phyloP scores from a whole-genome alignment of 1,140 invertebrate species.

The Drosophila aff. region DNA sequence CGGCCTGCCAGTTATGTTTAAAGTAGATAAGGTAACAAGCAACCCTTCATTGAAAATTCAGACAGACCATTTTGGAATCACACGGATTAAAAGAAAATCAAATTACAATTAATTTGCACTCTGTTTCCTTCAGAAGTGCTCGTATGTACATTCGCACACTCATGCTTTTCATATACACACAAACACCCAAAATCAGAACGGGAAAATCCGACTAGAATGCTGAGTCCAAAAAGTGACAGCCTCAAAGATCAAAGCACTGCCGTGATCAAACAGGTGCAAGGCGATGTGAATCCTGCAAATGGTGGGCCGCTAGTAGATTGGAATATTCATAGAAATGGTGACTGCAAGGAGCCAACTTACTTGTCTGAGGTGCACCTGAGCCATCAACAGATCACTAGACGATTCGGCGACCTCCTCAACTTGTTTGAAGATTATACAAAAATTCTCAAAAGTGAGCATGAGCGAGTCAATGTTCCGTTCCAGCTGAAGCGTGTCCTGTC shows the following conservation, averaged over 20 bases:
- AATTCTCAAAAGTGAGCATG: constrained; percentile 36
- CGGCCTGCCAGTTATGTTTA: constrained; percentile 6
- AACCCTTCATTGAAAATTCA: constrained; percentile 26
- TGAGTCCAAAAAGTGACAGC: background rate
- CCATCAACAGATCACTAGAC: constrained; percentile 56
- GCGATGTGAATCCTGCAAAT: background rate
- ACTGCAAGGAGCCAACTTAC: constrained; percentile 6
- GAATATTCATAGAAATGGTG: constrained; percentile 14
- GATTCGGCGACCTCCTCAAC: constrained; percentile 58
- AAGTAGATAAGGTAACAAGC: constrained; percentile 26
- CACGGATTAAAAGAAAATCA: constrained; percentile 3
- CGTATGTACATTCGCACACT: background rate
- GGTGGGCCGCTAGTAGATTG: constrained; percentile 35
- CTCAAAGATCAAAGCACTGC: constrained; percentile 3
- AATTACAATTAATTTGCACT: constrained; percentile 29
- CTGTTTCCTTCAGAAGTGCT: constrained; percentile 7
- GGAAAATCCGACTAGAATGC: constrained; percentile 6
- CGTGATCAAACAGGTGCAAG: background rate
- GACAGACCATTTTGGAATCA: constrained; percentile 15
- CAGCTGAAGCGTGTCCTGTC: constrained; percentile 43
- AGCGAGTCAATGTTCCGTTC: background rate
- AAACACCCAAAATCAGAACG: constrained; percentile 11
- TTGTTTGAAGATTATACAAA: constrained; percentile 59
- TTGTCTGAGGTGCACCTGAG: constrained; percentile 55
- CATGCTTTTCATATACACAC: constrained; percentile 7